These are phyloP conservation scores for Pitangus sulphuratus DNA, from an alignment of 2,797 vertebrate genomes.

Conservation along the genomic window DNA sequence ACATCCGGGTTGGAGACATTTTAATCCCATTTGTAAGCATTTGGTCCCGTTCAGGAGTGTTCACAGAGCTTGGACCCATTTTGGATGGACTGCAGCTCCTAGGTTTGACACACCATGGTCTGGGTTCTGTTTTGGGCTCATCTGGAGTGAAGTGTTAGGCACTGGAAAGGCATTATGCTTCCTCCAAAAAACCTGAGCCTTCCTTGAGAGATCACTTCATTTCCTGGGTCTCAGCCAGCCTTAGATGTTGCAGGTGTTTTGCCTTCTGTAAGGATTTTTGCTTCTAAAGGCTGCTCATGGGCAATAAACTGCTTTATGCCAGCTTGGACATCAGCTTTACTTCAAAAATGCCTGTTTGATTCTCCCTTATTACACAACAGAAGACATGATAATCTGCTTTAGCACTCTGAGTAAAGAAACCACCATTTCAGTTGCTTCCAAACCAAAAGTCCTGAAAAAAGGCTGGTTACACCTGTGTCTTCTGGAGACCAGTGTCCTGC, in stretches of 20 bases:
- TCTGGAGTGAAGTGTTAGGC: not conserved
- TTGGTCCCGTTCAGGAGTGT: not conserved
- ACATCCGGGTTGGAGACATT: not conserved
- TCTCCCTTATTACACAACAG: not conserved
- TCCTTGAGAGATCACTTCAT: not conserved
- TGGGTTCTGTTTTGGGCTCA: not conserved
- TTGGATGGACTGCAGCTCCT: not conserved
- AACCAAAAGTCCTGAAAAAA: not conserved
- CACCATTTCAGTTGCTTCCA: not conserved
- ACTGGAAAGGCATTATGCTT: not conserved
- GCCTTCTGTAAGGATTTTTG: not conserved
- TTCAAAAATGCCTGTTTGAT: not conserved
- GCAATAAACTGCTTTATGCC: not conserved
- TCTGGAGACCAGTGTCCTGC: not conserved
- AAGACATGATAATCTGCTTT: not conserved
- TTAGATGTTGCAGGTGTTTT: accelerated
- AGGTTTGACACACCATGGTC: accelerated
- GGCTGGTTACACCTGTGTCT: not conserved
- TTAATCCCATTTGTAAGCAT: accelerated
- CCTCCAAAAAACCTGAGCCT: not conserved
- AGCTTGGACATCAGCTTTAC: not conserved
- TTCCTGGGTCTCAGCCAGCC: not conserved
- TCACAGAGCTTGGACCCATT: accelerated
- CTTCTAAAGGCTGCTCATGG: not conserved
- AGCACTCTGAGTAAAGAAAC: not conserved